These are phyloP conservation scores for Alloplasta piceator DNA, from an alignment of 2,888 invertebrate species.

Conservation along the genomic window DNA sequence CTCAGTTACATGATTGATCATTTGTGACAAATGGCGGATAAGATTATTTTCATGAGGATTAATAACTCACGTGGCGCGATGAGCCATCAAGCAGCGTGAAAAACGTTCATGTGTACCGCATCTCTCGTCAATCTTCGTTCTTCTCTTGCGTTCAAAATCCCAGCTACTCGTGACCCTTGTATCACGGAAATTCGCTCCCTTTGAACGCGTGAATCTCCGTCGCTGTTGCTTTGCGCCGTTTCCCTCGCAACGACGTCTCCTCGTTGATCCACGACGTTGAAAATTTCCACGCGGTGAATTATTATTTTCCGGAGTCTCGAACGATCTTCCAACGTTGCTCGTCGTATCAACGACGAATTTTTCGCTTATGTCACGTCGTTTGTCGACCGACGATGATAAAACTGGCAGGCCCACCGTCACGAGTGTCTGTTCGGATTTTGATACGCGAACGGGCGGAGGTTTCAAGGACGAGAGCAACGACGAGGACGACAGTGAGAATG, in stretches of 20 bases:
- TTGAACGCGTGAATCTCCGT: not conserved
- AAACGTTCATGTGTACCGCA: conserved; percentile 70
- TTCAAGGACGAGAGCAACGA: conserved; percentile 56
- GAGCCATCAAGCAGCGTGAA: conserved; percentile 70
- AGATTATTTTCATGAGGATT: conserved; percentile 27
- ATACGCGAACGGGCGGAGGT: conserved; percentile 60
- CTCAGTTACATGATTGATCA: too few species aligned
- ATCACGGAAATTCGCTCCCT: not conserved
- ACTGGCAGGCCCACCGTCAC: conserved; percentile 57
- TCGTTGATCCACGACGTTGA: conserved; percentile 27
- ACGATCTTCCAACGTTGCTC: not conserved
- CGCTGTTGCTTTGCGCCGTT: not conserved
- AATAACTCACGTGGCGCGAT: conserved; percentile 70
- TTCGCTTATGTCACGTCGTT: conserved; percentile 4
- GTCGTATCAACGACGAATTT: not conserved
- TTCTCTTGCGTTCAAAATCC: not conserved
- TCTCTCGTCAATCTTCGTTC: conserved; percentile 62
- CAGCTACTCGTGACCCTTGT: not conserved
- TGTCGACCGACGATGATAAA: conserved; percentile 22
- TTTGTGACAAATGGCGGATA: not conserved
- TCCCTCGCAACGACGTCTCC: conserved; percentile 23
- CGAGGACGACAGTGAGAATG: conserved; percentile 57
- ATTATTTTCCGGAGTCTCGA: conserved; percentile 28
- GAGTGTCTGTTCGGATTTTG: conserved; percentile 72
- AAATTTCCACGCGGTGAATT: conserved; percentile 16